Percentiles rank a stretch among this genome's conserved stretches.
Conservation (phyloP, 2,113 vertebrate species). For the Geococcyx californianus region DNA sequence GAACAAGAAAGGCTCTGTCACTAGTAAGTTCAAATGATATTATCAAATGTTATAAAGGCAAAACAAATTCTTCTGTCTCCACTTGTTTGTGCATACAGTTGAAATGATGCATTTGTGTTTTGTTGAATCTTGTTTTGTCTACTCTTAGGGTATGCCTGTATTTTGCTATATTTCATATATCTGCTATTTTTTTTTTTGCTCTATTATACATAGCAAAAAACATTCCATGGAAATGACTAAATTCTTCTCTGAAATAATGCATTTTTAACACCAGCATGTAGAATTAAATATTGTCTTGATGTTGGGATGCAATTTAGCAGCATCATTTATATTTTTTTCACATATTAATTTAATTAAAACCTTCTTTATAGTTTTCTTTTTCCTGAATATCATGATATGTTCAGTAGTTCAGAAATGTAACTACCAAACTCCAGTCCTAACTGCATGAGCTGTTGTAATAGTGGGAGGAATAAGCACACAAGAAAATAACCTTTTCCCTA, state of each 20-base stretch:
- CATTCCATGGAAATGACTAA: background rate
- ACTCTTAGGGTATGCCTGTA: background rate
- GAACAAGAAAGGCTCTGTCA: background rate
- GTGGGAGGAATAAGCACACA: background rate
- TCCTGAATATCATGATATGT: background rate
- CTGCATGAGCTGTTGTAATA: background rate
- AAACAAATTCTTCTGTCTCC: background rate
- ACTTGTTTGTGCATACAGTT: background rate
- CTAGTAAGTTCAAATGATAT: background rate
- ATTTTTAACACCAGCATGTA: background rate
- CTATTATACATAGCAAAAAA: background rate
- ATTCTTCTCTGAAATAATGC: background rate
- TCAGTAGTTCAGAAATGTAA: background rate
- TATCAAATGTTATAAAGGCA: background rate
- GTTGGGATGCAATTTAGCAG: background rate
- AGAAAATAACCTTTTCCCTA: background rate
- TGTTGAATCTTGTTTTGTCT: background rate
- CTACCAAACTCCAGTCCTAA: background rate
- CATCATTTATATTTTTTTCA: background rate
- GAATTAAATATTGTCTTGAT: background rate
- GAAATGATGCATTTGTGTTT: background rate
- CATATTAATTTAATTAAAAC: background rate
- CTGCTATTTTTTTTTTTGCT: background rate
- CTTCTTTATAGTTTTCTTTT: rapidly evolving
- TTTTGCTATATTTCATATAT: background rate